Evolutionary conservation across 2,888 invertebrate species (phyloP).

Genomic region (Euzetes globulus): DNA sequence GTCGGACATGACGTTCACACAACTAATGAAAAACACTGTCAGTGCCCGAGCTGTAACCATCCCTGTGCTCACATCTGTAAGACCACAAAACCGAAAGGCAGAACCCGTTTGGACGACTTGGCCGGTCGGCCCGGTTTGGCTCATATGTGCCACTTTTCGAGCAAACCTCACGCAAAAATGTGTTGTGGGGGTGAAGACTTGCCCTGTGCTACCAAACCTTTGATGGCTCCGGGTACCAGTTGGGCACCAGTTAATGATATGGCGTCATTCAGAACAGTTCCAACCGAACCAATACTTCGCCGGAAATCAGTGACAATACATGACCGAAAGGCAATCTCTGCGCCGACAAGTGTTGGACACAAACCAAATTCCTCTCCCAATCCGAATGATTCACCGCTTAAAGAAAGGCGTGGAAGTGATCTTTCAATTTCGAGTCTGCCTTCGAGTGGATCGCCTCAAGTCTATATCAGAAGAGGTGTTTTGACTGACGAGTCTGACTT

Average conservation of each 20-base stretch:
- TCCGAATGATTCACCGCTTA: background rate
- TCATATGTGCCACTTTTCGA: conserved; percentile 39
- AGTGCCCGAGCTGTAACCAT: conserved; percentile 38
- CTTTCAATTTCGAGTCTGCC: conserved; percentile 38
- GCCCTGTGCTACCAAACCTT: conserved; percentile 18
- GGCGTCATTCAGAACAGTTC: conserved; percentile 25
- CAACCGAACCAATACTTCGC: conserved; percentile 1
- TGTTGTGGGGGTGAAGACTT: conserved; percentile 40
- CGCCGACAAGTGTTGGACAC: conserved; percentile 2
- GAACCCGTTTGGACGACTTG: conserved; percentile 23
- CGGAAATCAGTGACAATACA: conserved; percentile 30
- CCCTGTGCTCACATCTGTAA: conserved; percentile 38
- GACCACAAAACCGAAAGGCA: conserved; percentile 36
- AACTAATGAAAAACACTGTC: conserved; percentile 37
- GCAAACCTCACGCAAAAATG: conserved; percentile 37
- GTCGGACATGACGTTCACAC: conserved; percentile 38
- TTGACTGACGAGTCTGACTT: conserved; percentile 37
- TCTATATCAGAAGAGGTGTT: conserved; percentile 37
- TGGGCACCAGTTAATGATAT: conserved; percentile 21
- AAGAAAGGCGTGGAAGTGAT: conserved; percentile 34
- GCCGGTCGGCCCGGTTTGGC: conserved; percentile 31
- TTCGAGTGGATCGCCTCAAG: conserved; percentile 35
- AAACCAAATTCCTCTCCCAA: background rate
- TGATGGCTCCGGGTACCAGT: conserved; percentile 27
- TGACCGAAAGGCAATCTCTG: background rate